A percentile compares a stretch with the other conserved stretches of the same genome.
phyloP scores from a whole-genome alignment of 2,888 invertebrate genomes.

The Caenorhabditis afra region DNA sequence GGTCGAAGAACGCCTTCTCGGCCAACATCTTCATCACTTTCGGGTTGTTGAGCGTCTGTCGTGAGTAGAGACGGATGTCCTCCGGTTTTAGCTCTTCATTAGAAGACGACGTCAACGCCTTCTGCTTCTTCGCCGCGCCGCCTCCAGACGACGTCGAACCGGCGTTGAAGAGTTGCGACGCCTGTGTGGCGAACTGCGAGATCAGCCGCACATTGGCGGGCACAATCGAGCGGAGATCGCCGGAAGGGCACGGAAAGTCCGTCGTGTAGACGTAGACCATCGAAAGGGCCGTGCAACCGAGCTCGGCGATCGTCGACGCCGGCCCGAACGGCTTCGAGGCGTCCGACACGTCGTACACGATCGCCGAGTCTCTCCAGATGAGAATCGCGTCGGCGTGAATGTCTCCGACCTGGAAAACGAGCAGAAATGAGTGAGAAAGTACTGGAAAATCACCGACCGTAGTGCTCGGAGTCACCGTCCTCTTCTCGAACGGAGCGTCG shows the following conservation, averaged over 20 bases:
- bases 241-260: slow-evolving; percentile 47
- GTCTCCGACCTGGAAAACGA: slow-evolving; percentile 35
- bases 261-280: slow-evolving; percentile 45
- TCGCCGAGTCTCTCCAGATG: slow-evolving; percentile 44
- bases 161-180: slow-evolving; percentile 32
- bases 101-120: too few species aligned
- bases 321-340: slow-evolving; percentile 15
- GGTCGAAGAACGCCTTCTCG: slow-evolving; percentile 29
- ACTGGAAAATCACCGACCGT: too few species aligned
- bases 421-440: too few species aligned
- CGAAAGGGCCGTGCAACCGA: slow-evolving; percentile 19
- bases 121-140: neutral
- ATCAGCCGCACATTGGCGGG: slow-evolving; percentile 49
- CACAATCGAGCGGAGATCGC: slow-evolving; percentile 36
- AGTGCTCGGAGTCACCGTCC: slow-evolving; percentile 12
- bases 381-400: slow-evolving; percentile 22
- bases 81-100: too few species aligned
- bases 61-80: neutral
- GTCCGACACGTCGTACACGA: slow-evolving; percentile 36
- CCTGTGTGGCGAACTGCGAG: slow-evolving; percentile 31
- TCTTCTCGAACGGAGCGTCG: slow-evolving; percentile 36
- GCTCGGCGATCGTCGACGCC: slow-evolving; percentile 22
- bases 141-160: neutral
- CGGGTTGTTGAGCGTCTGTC: slow-evolving; percentile 28
- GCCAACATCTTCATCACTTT: slow-evolving; percentile 14